Evolutionary conservation across 2,797 vertebrate species (phyloP).

Genomic region (Monodelphis domestica): DNA sequence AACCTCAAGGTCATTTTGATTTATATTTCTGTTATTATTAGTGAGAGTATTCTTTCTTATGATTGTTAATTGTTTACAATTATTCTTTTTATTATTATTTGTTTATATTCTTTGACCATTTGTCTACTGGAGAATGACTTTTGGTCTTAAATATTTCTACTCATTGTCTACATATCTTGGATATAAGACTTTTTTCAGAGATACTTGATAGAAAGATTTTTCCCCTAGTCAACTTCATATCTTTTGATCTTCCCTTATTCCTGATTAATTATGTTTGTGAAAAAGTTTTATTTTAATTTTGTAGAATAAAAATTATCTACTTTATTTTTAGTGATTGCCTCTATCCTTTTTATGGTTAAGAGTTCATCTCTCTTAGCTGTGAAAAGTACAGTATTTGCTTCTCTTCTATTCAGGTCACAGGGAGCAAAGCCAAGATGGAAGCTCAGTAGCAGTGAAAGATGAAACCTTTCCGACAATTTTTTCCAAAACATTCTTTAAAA

Average conservation of each 20-base stretch:
- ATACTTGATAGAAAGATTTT: not conserved
- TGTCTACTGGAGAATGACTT: not conserved
- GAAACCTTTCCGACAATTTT: no score
- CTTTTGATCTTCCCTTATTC: not conserved
- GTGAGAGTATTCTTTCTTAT: not conserved
- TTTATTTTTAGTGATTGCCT: not conserved
- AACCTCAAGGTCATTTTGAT: not conserved
- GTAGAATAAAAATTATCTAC: not conserved
- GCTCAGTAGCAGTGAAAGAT: no score
- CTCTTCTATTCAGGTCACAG: not conserved
- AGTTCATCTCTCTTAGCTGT: not conserved
- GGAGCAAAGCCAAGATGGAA: no score
- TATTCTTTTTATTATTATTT: not conserved
- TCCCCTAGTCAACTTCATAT: not conserved
- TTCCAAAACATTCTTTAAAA: no score
- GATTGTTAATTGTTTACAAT: not conserved
- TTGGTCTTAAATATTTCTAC: not conserved
- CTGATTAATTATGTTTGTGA: not conserved
- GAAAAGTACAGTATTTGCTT: not conserved
- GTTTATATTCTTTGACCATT: not conserved
- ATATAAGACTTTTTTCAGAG: not conserved
- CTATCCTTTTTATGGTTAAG: not conserved
- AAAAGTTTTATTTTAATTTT: not conserved
- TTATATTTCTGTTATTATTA: not conserved
- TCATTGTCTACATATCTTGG: not conserved